Conservation (phyloP, 2,113 vertebrate genomes). For the Chaenogobius annularis region DNA sequence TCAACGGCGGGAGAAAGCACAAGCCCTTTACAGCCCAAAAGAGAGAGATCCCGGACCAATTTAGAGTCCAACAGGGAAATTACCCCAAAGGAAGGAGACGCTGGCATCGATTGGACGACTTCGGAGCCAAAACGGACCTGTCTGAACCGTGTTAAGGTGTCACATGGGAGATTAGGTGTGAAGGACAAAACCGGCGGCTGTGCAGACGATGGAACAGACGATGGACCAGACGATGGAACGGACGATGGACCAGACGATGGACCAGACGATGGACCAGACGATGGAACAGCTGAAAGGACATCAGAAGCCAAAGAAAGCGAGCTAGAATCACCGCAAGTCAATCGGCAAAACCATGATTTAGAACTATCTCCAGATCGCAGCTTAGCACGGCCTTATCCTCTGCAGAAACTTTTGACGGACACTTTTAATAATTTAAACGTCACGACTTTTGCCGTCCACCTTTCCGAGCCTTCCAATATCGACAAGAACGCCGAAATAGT, state of each 20-base stretch:
- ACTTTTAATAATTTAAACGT: conserved; percentile 41
- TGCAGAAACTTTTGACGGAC: conserved; percentile 44
- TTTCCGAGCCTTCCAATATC: conserved; percentile 33
- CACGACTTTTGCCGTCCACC: conserved; percentile 48
- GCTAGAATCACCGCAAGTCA: background rate
- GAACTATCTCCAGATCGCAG: background rate
- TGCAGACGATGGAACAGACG: conserved; percentile 21
- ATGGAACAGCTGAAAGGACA: background rate
- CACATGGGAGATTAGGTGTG: conserved; percentile 47
- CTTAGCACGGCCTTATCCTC: conserved; percentile 3
- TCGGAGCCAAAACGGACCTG: conserved; percentile 62
- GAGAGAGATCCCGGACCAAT: conserved; percentile 17
- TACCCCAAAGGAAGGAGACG: conserved; percentile 34
- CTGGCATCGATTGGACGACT: conserved; percentile 29
- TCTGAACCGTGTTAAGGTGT: conserved; percentile 66
- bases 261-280: conserved; percentile 23
- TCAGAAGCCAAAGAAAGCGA: background rate
- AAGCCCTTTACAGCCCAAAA: background rate
- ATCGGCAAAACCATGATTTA: conserved; percentile 13
- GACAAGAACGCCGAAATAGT: conserved; percentile 19
- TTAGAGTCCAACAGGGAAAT: conserved; percentile 22
- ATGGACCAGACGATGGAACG: conserved; percentile 11
- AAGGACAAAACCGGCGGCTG: conserved; percentile 34
- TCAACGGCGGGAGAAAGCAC: background rate
- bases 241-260: conserved; percentile 28